phyloP scores from a whole-genome alignment of 2,888 invertebrate species.

The Eulithis testata region DNA sequence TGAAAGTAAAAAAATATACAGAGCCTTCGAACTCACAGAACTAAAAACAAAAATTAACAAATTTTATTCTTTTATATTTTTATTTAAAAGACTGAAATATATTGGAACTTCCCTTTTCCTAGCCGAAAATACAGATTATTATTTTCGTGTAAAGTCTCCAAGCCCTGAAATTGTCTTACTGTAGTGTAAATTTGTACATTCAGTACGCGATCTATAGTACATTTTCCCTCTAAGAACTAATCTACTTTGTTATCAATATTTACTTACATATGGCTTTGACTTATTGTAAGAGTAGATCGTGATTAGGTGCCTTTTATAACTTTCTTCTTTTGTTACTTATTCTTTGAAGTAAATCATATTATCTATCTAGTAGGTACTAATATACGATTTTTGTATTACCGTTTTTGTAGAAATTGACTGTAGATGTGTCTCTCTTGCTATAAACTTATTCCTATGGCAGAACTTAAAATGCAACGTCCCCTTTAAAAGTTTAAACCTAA shows the following conservation, averaged over 20 bases:
- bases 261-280: conserved; percentile 36
- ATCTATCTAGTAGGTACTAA: background rate
- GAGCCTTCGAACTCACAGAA: background rate
- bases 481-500: conserved; percentile 10
- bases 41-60: background rate
- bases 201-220: background rate
- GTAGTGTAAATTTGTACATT: too few species aligned
- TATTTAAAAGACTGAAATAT: too few species aligned
- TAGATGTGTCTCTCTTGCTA: too few species aligned
- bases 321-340: conserved; percentile 22
- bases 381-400: too few species aligned
- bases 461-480: conserved; percentile 9
- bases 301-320: conserved; percentile 36
- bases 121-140: too few species aligned
- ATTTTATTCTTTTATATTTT: too few species aligned
- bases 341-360: conserved; percentile 11
- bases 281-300: conserved; percentile 36
- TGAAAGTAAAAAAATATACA: conserved; percentile 8
- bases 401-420: too few species aligned
- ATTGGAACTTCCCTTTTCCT: too few species aligned
- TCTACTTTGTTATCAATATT: conserved; percentile 43
- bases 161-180: too few species aligned
- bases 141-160: too few species aligned
- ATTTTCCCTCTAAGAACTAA: conserved; percentile 17
- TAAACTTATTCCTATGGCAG: too few species aligned